Evolutionary conservation across 2,113 vertebrate species (phyloP), one percentile per base, ranked within the genome.

Genomic region (Turdus rufiventris): DNA sequence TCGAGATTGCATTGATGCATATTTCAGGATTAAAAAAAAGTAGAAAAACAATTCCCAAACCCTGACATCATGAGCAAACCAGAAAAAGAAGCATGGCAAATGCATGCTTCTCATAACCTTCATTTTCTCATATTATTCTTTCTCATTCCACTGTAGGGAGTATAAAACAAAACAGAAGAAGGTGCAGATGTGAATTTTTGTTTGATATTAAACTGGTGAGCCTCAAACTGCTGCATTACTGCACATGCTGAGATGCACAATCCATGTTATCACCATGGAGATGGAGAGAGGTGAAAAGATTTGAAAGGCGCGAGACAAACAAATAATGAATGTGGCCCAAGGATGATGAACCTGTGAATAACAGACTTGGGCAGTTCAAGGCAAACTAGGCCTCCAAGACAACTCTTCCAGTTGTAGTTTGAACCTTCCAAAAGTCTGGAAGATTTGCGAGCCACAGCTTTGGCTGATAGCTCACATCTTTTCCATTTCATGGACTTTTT

Each of bases 121-220:
- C 21, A 88, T 96, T 96, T 89, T 96, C 77, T 76, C n/a, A 10
- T 85, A 60, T 91, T 94, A 88, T 91, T 90, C 82, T 95, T 88
- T 96, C 72, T 86, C 88, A 93, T 95, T 94, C 91, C 85, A 61
- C 19, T 70, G n/a, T 10, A 73, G 63, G 75, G 88, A 88, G 72
- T 80, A 63, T 18, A 40, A 92, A 94, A 10, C 38, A 82, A 70
- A 94, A 66, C 75, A 94, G n/a, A 86, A 93, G 57, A 62, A 82
- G 45, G 56, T 63, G 18, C 60, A 77, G 60, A 88, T 34, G 8
- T 18, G 13, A 40, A 18, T 47, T 25, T 16, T 26, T 15, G 65
- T 85, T 51, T 17, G 14, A 91, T 66, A 43, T 24, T 14, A 48
- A n/a, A 25, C 31, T 48, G 24, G 6, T 12, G 54, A 89, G 50